Percentiles rank a stretch among this genome's conserved stretches.
These are phyloP conservation scores for Eristalis intricaria DNA, from an alignment of 2,888 invertebrate genomes.

Conservation along the genomic window DNA sequence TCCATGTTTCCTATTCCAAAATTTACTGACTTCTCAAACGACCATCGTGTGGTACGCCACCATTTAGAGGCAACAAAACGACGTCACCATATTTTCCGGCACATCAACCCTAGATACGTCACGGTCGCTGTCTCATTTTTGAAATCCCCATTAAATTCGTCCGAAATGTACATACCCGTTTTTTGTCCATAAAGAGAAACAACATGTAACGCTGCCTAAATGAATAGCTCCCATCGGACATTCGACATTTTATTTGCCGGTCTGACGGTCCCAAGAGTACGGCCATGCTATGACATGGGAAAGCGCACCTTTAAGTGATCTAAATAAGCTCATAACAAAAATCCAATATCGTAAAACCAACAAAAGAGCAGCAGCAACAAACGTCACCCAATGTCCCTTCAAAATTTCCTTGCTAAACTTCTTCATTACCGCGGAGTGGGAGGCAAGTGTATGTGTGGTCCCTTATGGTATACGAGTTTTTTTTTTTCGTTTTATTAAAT, in stretches of 20 bases:
- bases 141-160: neutral
- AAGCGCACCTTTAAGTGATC: conserved; percentile 26
- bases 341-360: conserved; percentile 26
- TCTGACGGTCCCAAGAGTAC: neutral
- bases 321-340: conserved; percentile 21
- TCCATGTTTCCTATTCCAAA: too few relatives aligned
- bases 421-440: neutral
- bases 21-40: too few relatives aligned
- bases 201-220: neutral
- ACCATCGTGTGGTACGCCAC: too few relatives aligned
- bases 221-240: neutral
- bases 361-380: neutral
- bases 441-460: neutral
- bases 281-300: neutral
- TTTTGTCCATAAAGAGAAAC: neutral
- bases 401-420: neutral
- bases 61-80: neutral
- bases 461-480: neutral
- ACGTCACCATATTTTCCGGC: neutral
- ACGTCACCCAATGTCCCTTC: neutral
- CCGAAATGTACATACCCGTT: neutral
- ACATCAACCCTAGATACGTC: neutral
- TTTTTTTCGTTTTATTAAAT: conserved; percentile 38
- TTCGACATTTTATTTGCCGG: neutral
- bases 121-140: too few relatives aligned